These are phyloP conservation scores for Scomberomorus guttatus DNA, from an alignment of 2,797 vertebrate species.

Conservation along the genomic window DNA sequence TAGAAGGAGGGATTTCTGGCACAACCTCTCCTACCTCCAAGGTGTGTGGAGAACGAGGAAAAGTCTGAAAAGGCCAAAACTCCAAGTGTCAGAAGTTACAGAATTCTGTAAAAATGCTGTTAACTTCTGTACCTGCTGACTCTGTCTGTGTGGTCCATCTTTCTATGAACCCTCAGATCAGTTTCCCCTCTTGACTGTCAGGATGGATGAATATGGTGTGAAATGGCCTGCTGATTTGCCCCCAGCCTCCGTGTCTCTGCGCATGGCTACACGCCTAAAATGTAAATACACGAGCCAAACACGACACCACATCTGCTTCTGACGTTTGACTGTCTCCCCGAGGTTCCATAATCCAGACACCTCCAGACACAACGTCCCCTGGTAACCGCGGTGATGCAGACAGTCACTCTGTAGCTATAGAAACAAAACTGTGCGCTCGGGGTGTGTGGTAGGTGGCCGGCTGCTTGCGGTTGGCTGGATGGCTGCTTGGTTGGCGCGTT, in stretches of 20 bases:
- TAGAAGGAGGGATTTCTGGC: too few relatives aligned
- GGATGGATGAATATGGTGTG: slow-evolving; percentile 28
- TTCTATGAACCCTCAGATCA: not conserved
- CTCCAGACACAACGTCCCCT: slow-evolving; percentile 65
- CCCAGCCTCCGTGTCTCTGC: slow-evolving; percentile 21
- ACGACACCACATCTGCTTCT: slow-evolving; percentile 61
- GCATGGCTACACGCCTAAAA: slow-evolving; percentile 37
- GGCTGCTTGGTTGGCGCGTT: slow-evolving; percentile 51
- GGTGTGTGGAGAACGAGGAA: too few relatives aligned
- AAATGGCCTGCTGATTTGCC: not conserved
- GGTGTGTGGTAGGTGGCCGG: slow-evolving; percentile 71
- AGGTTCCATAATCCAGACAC: slow-evolving; percentile 58
- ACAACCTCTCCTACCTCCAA: too few relatives aligned
- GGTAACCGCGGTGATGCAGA: slow-evolving; percentile 73
- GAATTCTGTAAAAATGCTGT: not conserved
- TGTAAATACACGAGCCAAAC: slow-evolving; percentile 40
- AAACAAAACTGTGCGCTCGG: slow-evolving; percentile 58
- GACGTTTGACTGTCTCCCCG: slow-evolving; percentile 60
- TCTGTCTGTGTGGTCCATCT: too few relatives aligned
- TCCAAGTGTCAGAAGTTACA: not conserved
- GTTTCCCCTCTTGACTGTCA: slow-evolving; percentile 30
- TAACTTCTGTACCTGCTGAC: too few relatives aligned
- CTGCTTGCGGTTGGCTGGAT: slow-evolving; percentile 63
- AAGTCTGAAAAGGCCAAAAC: too few relatives aligned
- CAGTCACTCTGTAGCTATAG: slow-evolving; percentile 67